Base-by-base conservation (phyloP, 2,797 vertebrate genomes). In the Anguilla obscura region DNA sequence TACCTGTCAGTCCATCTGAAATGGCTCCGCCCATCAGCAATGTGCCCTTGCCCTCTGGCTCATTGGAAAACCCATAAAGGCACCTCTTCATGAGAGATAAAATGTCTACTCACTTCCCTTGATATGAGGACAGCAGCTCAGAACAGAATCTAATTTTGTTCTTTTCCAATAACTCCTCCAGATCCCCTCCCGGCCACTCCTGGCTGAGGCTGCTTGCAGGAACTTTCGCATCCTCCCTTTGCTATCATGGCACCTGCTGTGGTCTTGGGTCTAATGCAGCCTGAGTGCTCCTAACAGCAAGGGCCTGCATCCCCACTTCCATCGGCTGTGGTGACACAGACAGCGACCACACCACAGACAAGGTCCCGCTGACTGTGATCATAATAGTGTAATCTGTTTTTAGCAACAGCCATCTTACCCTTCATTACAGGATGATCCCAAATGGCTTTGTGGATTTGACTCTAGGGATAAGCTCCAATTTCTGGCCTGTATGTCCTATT, bases 41-140 rank as follows among this genome's bases (percentile, higher is more conserved):
- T 12, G 83, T 52, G 87, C 63, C 85, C 88, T 88, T 69, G 52
- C 80, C 88, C 88, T 86, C 79, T 14, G 12, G 40, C 87, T 86
- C 84, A 85, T 74, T 50, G 36, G 79, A 87, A 87, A 87, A 90
- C 88, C 87, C 89, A 88, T 88, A 91, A 89, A 54, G 84, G 88
- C 87, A 87, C 85, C 89, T 88, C 88, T 87, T 88, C 85, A 80
- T 88, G 90, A 91, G 87, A 89, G 90, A 91, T 91, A 90, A 86
- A 91, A 92, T 91, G 88, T 92, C 89, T 89, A 89, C 88, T 89
- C 89, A 88, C 91, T 89, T 90, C 87, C 89, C 89, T 90, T 89
- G 91, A 92, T 91, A 92, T 90, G 89, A 91, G 85, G 87, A 63
- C 85, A 85, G 88, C 87, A 90, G 88, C 89, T 91, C 24, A 40